Conservation (phyloP, 2,113 vertebrate genomes). For the Anseranas semipalmata region DNA sequence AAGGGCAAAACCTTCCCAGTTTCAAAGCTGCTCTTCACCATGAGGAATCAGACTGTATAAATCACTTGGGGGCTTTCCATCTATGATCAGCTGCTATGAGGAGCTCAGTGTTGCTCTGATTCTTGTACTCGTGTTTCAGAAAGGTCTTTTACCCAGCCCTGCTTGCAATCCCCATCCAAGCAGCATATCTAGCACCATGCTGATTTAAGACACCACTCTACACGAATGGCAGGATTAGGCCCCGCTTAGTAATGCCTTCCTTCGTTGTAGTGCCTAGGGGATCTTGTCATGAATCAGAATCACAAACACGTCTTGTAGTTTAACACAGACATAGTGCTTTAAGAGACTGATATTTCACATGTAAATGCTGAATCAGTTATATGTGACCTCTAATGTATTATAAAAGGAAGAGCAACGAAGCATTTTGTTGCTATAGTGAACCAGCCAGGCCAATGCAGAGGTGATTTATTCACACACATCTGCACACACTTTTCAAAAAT, state of each 20-base stretch:
- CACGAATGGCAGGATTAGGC: background rate
- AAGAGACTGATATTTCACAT: background rate
- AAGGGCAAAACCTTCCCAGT: background rate
- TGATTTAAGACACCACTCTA: background rate
- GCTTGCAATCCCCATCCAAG: background rate
- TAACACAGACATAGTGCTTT: background rate
- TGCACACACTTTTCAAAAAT: background rate
- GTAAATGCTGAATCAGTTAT: background rate
- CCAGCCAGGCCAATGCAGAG: background rate
- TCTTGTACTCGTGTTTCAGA: rapidly evolving
- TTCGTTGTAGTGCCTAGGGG: background rate
- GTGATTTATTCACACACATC: background rate
- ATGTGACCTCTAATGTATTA: background rate
- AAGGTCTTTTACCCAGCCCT: background rate
- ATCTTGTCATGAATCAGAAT: background rate
- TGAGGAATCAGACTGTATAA: background rate
- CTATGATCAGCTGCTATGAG: background rate
- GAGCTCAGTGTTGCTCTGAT: background rate
- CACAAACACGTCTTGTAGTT: background rate
- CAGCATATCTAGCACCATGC: rapidly evolving
- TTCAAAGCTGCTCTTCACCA: background rate
- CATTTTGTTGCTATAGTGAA: background rate
- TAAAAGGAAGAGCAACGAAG: background rate
- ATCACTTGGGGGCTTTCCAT: background rate
- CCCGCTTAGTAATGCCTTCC: background rate